Evolutionary conservation across 1,140 invertebrate species (phyloP).

Genomic region (Meloidogyne floridensis): DNA sequence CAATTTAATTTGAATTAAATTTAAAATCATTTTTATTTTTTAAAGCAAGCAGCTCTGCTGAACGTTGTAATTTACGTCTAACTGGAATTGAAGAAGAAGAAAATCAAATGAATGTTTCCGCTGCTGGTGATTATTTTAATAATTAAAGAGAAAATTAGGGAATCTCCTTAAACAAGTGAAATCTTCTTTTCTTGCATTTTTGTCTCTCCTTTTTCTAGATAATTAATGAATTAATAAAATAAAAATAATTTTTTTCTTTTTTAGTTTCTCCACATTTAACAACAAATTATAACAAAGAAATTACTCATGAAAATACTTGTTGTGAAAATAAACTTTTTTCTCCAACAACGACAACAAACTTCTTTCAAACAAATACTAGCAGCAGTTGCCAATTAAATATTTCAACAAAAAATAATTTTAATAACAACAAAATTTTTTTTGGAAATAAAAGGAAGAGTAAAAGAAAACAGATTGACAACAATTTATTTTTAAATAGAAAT

Average conservation of each 20-base stretch:
- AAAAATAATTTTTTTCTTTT: background rate
- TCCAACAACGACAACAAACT: background rate
- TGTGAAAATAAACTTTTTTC: constrained; percentile 1
- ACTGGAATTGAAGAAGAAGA: constrained; percentile 9
- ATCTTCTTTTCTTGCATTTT: too few species aligned
- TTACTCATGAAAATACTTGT: background rate
- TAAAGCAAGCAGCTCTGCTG: background rate
- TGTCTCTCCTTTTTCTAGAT: too few species aligned
- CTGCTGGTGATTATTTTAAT: background rate
- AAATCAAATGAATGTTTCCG: background rate
- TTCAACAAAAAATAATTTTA: background rate
- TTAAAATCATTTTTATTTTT: background rate
- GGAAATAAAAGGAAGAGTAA: too few species aligned
- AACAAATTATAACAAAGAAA: background rate
- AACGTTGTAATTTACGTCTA: background rate
- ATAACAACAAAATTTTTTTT: background rate
- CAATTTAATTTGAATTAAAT: too few species aligned
- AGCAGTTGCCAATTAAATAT: background rate
- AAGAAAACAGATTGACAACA: background rate
- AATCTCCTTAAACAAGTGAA: too few species aligned
- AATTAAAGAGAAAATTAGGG: too few species aligned
- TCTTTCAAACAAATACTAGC: background rate
- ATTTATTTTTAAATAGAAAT: background rate
- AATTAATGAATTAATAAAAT: background rate
- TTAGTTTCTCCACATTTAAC: background rate